Percentiles rank a stretch among this genome's conserved stretches.
These are phyloP conservation scores for Zelostemma sp. DNA, from an alignment of 1,140 invertebrate genomes.

Conservation along the genomic window DNA sequence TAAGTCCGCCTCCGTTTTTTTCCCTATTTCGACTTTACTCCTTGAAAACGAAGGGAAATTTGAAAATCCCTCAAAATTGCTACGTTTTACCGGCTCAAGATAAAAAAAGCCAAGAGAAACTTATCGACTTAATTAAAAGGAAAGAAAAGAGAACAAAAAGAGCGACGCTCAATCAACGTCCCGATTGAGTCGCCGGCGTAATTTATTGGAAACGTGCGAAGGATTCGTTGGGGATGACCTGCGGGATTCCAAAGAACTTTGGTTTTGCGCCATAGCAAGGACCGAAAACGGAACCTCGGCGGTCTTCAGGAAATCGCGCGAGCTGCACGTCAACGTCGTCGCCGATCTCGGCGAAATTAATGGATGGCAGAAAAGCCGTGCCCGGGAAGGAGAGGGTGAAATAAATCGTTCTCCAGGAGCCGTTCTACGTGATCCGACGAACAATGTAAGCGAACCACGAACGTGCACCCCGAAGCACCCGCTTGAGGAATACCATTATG, in stretches of 20 bases:
- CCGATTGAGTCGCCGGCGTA: slow-evolving; percentile 19
- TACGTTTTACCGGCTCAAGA: too few species aligned
- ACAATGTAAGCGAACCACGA: slow-evolving; percentile 20
- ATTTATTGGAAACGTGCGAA: slow-evolving; percentile 34
- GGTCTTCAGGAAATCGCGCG: slow-evolving; percentile 33
- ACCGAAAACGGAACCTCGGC: slow-evolving; percentile 8
- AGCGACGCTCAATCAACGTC: slow-evolving; percentile 34
- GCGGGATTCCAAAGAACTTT: slow-evolving; percentile 19
- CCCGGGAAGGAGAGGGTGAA: neutral
- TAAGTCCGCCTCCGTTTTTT: too few species aligned
- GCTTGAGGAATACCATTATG: neutral
- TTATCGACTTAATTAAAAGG: too few species aligned
- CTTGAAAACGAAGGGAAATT: too few species aligned
- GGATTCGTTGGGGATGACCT: slow-evolving; percentile 27
- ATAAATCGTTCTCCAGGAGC: slow-evolving; percentile 32
- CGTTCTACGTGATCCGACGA: slow-evolving; percentile 36
- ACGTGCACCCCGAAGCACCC: neutral
- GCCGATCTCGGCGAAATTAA: slow-evolving; percentile 36
- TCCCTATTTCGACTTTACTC: too few species aligned
- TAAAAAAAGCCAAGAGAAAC: too few species aligned
- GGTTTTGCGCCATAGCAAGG: slow-evolving; percentile 8
- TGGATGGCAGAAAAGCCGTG: slow-evolving; percentile 21
- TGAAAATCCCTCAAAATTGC: too few species aligned
- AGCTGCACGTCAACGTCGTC: slow-evolving; percentile 41
- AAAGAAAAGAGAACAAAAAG: slow-evolving; percentile 1